Evolutionary conservation across 2,888 invertebrate genomes (phyloP).

Genomic region (Malachius bipustulatus): DNA sequence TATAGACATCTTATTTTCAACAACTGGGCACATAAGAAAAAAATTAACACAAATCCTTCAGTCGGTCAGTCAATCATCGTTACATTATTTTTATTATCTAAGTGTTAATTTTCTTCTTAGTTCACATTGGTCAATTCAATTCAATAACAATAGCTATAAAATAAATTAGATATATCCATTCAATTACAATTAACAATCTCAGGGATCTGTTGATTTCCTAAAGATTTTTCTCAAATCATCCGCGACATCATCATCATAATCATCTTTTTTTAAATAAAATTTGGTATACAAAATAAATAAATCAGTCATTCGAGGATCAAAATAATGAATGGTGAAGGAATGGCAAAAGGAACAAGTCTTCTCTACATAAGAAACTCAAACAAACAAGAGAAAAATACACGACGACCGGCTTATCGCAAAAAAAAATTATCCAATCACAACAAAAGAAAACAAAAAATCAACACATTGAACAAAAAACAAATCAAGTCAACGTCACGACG

Average conservation of each 20-base stretch:
- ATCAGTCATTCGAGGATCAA: not conserved
- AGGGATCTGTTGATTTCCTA: no score
- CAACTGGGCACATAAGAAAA: no score
- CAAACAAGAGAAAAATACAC: not conserved
- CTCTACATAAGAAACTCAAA: not conserved
- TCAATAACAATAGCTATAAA: conserved; percentile 1
- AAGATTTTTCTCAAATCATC: not conserved
- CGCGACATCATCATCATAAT: no score
- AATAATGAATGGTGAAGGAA: conserved; percentile 2
- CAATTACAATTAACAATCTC: no score
- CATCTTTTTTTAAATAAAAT: not conserved
- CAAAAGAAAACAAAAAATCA: not conserved
- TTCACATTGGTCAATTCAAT: not conserved
- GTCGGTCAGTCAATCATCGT: no score
- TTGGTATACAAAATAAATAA: not conserved
- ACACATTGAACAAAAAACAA: not conserved
- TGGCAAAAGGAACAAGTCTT: no score
- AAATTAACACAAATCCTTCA: not conserved
- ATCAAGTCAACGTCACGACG: not conserved
- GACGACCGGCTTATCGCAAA: no score
- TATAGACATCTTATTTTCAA: no score
- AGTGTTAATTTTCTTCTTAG: conserved; percentile 1
- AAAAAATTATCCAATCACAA: not conserved
- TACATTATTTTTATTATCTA: not conserved
- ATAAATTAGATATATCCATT: no score